Base-by-base conservation (phyloP, 2,888 invertebrate species). In the Drosophila limbata region DNA sequence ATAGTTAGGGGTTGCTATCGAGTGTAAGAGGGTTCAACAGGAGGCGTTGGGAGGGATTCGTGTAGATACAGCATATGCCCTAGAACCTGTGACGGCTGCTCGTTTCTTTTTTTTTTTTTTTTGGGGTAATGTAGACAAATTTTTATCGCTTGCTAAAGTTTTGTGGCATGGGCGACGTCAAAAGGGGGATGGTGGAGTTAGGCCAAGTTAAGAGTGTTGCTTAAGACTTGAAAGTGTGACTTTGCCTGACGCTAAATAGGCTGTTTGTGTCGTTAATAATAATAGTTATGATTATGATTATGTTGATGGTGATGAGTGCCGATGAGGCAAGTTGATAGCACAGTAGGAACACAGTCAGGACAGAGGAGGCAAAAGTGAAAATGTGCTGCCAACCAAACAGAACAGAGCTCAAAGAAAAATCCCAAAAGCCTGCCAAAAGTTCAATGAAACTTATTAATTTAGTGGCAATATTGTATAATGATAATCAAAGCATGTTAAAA, bases 71-170 rank as follows among this genome's bases (percentile, higher is more conserved):
- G 77, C 83, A 83, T 82, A 83, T 83, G 83, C 73, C 69, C 66
- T 45, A 35, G 64, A 79, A 77, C 72, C 79, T 81, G 79, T 69
- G 72, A 73, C 70, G 66, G 56, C 67, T 65, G 62, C 74, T 64
- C 55, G 31, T 39, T 52, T 48, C 21, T 35, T 2, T 19, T 35
- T 4, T 28, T 25, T 11, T 42, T n/a, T 53, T 68, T 44, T 68
- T 47, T 17, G 6, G 56, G 66, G 73, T 86, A 84, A 84, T 86
- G 79, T 84, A 79, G 81, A 84, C 84, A 84, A 84, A 84, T 84
- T 84, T 86, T 84, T 84, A 86, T 84, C 86, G 81, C 84, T 77
- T 74, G 87, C 75, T 73, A 84, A 84, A 86, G 71, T 84, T 86
- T 77, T 69, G 0, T 25, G 57, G 59, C 52, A 31, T 13, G 17